Conservation (phyloP, 2,888 invertebrate genomes). For the Herminia tarsipennalis region DNA sequence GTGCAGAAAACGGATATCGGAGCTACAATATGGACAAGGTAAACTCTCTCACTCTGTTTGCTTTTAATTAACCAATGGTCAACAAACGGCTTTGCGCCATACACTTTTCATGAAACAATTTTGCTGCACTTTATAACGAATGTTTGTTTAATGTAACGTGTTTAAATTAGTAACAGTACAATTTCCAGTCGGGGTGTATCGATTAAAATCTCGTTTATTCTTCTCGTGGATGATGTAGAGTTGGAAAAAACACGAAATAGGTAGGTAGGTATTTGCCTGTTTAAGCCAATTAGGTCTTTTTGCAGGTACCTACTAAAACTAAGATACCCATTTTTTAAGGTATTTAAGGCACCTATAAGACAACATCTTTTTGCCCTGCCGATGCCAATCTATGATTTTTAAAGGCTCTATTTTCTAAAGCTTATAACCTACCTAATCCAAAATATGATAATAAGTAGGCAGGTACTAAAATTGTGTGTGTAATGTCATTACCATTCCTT, state of each 20-base stretch:
- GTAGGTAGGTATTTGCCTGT: not conserved
- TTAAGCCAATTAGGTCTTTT: not conserved
- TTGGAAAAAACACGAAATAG: not conserved
- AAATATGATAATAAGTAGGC: too few species aligned
- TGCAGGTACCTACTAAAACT: too few species aligned
- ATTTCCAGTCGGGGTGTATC: slow-evolving; percentile 35
- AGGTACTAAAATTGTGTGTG: too few species aligned
- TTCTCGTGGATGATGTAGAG: slow-evolving; percentile 38
- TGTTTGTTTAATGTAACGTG: slow-evolving; percentile 53
- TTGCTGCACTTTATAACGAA: slow-evolving; percentile 66
- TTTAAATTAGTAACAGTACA: slow-evolving; percentile 39
- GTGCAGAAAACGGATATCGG: slow-evolving; percentile 51
- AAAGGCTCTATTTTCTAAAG: too few species aligned
- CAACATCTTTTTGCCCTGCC: too few species aligned
- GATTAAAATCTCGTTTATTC: slow-evolving; percentile 33
- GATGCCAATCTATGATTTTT: too few species aligned
- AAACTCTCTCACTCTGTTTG: slow-evolving; percentile 72
- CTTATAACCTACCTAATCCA: too few species aligned
- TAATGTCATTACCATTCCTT: too few species aligned
- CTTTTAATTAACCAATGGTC: slow-evolving; percentile 81
- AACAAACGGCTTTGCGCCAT: slow-evolving; percentile 70
- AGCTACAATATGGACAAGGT: slow-evolving; percentile 63
- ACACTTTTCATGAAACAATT: slow-evolving; percentile 80
- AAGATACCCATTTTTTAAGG: too few species aligned
- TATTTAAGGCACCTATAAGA: too few species aligned